Base-by-base conservation (phyloP, 2,888 invertebrate species). In the Apotomis turbidana region DNA sequence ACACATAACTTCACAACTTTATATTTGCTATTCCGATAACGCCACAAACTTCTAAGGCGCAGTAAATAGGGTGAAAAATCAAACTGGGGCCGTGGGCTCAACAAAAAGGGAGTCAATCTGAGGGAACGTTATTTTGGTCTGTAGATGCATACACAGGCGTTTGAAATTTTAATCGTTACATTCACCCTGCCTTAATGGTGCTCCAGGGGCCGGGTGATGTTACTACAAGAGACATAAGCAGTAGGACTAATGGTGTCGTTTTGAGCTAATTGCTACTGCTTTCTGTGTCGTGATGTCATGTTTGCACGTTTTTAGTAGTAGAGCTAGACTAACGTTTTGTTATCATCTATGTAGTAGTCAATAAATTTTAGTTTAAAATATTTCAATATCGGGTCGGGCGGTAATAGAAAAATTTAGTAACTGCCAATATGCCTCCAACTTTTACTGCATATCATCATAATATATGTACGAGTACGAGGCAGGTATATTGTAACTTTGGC, bases 151-250 rank as follows among this genome's bases (percentile, higher is more conserved):
- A 87, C 86, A 87, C 86, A 87, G 86, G 87, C 88, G 88, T 91
- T 92, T 92, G 90, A 92, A 93, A 92, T 91, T 93, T 93, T 93
- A 91, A 93, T 92, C 86, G 93, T 89, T 89, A 89, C 93, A 89
- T 92, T 92, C 92, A 92, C 93, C 90, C 90, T 86, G 86, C 80
- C 84, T 86, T 83, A 84, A 87, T 90, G 88, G 88, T 87, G 87
- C 88, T 87, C 86, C 85, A 78, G 87, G 85, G 87, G 82, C 84
- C 83, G 84, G 83, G 86, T 81, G 83, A 78, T 76, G 75, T 41
- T 15, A 41, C 15, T 15, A 46, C 13, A 38, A 61, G 46, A 52
- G 49, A 70, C 46, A 52, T 41, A 41, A 0, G 41, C 5, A 12
- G 54, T 0, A 54, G 41, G 15, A 10, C 51, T 59, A 67, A 67